Evolutionary conservation across 2,888 invertebrate species (phyloP).

Genomic region (Eupithecia exiguata): DNA sequence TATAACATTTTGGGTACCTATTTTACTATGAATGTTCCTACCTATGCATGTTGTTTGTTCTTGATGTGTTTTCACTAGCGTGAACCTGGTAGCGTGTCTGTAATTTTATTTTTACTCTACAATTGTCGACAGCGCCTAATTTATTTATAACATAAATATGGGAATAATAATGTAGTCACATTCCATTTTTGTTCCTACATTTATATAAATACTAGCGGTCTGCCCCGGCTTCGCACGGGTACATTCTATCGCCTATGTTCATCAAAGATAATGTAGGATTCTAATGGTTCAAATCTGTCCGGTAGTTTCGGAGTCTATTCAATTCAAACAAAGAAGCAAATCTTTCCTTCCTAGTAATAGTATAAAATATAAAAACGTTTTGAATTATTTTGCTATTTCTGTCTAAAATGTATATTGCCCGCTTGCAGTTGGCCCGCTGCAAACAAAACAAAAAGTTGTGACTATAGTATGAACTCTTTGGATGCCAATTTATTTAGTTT

Average conservation of each 20-base stretch:
- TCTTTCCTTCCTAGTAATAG: no score
- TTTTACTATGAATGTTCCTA: background rate
- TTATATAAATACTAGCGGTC: no score
- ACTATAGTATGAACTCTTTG: background rate
- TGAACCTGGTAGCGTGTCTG: slow-evolving; percentile 50
- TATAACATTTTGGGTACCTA: slow-evolving; percentile 1
- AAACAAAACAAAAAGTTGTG: background rate
- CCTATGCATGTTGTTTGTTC: slow-evolving; percentile 21
- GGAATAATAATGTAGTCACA: background rate
- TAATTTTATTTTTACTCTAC: slow-evolving; percentile 17
- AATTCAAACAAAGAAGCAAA: no score
- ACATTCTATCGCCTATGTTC: no score
- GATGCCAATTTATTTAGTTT: background rate
- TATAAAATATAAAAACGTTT: background rate
- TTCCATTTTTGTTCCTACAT: slow-evolving; percentile 15
- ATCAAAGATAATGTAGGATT: no score
- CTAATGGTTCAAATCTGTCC: no score
- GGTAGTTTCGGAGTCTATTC: no score
- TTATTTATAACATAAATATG: background rate
- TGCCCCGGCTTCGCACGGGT: no score
- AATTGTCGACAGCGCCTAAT: slow-evolving; percentile 25
- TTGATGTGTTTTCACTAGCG: slow-evolving; percentile 41
- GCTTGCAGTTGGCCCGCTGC: no score
- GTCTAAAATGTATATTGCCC: background rate
- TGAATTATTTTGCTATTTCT: background rate